Percentiles rank a stretch among this genome's conserved stretches.
Conservation (phyloP, 1,140 invertebrate species). For the Drosophila lini region DNA sequence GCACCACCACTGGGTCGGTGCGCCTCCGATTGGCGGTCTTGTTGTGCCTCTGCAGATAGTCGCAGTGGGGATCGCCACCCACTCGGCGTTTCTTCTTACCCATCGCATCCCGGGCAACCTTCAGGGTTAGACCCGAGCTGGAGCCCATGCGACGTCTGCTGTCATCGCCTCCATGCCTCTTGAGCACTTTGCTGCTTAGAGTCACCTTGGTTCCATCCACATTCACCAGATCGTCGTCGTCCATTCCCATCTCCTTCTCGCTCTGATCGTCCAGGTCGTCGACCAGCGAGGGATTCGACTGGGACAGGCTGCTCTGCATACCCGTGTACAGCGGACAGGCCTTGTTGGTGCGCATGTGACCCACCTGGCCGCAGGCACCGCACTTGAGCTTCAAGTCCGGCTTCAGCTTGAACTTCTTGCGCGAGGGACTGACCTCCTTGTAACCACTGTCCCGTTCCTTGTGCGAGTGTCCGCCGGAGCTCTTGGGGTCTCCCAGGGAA, state of each 20-base stretch:
- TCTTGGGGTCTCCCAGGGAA: slow-evolving; percentile 80
- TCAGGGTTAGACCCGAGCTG: slow-evolving; percentile 88
- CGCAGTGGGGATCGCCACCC: slow-evolving; percentile 92
- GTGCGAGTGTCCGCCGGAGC: slow-evolving; percentile 69
- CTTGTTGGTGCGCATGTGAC: slow-evolving; percentile 93
- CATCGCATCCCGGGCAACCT: slow-evolving; percentile 92
- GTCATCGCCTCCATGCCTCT: slow-evolving; percentile 86
- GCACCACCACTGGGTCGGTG: slow-evolving; percentile 97
- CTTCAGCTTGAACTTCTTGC: slow-evolving; percentile 93
- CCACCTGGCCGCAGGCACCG: slow-evolving; percentile 95
- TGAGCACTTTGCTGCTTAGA: slow-evolving; percentile 91
- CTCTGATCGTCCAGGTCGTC: slow-evolving; percentile 94
- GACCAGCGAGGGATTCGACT: slow-evolving; percentile 90
- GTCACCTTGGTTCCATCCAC: slow-evolving; percentile 96
- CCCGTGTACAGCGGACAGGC: slow-evolving; percentile 96
- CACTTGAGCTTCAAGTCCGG: slow-evolving; percentile 97
- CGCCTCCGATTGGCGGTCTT: slow-evolving; percentile 96
- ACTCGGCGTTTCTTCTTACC: slow-evolving; percentile 89
- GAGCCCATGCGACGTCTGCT: slow-evolving; percentile 88
- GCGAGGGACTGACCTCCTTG: slow-evolving; percentile 88
- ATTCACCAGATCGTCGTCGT: slow-evolving; percentile 94
- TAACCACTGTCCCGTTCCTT: slow-evolving; percentile 77
- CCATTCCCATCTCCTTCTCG: slow-evolving; percentile 90
- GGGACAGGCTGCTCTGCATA: slow-evolving; percentile 86
- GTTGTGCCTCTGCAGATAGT: slow-evolving; percentile 95